Base-by-base conservation (phyloP, 2,113 vertebrate genomes). In the Lichenostomus cassidix region DNA sequence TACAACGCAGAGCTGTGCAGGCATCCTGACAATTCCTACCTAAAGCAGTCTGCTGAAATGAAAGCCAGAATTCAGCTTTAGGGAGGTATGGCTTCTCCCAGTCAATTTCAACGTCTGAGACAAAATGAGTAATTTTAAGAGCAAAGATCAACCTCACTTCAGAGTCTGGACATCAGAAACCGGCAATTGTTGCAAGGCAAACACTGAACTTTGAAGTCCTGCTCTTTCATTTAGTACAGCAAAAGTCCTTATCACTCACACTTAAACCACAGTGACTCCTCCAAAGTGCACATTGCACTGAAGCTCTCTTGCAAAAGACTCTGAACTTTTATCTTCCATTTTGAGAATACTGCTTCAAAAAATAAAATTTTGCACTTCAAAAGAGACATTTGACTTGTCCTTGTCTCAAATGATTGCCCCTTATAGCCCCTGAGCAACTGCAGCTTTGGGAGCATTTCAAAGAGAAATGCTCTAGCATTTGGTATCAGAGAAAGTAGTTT, bases 371-470 rank as follows among this genome's bases (percentile, higher is more conserved):
- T 64, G 44, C 60, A 73, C 90, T 96, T 94, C 89, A 89, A 77
- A 92, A 80, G 73, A 91, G 70, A 92, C 37, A 67, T 74, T 65
- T 92, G 83, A 83, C 81, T 94, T 83, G 47, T 91, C 69, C 79
- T 91, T 83, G 62, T 85, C 74, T 96, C 83, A 89, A 27, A 65
- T 41, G 59, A 82, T 87, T 90, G 81, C n/a, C 55, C 35, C 56
- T 91, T 67, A 55, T 2, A 89, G 76, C 65, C 83, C 80, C 62
- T 76, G 28, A 92, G 92, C 78, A 82, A 88, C 44, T 31, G 83
- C 64, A 91, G 87, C 58, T 86, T 88, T 60, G 68, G 80, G 86
- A 96, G 41, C 44, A 47, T 90, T 96, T 94, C 79, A 84, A 91
- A 95, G 67, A 62, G 28, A 92, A 92, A 91, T 28, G n/a, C 21